These are phyloP conservation scores for Columbina picui DNA, from an alignment of 2,113 vertebrate genomes.

Conservation along the genomic window DNA sequence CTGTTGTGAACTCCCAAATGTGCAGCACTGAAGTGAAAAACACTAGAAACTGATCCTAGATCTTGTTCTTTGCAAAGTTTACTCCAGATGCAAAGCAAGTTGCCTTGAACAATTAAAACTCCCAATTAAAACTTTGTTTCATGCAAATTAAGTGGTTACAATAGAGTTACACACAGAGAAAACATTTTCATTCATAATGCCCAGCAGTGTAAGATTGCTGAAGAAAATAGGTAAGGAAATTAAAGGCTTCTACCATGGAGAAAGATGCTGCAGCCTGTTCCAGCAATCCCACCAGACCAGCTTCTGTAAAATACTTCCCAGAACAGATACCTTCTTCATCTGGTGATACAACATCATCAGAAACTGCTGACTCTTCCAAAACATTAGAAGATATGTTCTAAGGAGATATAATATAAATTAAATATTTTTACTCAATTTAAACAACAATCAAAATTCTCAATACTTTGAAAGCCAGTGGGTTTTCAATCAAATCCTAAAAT, in stretches of 20 bases:
- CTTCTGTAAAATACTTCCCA: conserved; percentile 97
- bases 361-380: conserved; percentile 97
- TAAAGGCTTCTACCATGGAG: conserved; percentile 87
- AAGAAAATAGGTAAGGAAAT: conserved; percentile 11
- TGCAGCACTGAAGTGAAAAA: background rate
- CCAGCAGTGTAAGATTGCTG: background rate
- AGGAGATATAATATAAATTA: background rate
- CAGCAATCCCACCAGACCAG: conserved; percentile 94
- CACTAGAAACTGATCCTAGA: background rate
- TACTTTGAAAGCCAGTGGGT: background rate
- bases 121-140: background rate
- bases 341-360: conserved; percentile 96
- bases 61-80: background rate
- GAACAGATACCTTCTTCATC: conserved; percentile 99
- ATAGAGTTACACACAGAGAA: background rate
- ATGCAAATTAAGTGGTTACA: background rate
- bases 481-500: background rate
- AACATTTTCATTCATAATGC: background rate
- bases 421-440: background rate
- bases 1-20: background rate
- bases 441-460: background rate
- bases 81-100: background rate
- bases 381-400: conserved; percentile 98
- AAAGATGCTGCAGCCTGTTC: conserved; percentile 96
- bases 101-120: background rate